Percentiles rank a stretch among this genome's conserved stretches.
Evolutionary conservation across 2,797 vertebrate species (phyloP).

Genomic region (Rhinatrema bivittatum): DNA sequence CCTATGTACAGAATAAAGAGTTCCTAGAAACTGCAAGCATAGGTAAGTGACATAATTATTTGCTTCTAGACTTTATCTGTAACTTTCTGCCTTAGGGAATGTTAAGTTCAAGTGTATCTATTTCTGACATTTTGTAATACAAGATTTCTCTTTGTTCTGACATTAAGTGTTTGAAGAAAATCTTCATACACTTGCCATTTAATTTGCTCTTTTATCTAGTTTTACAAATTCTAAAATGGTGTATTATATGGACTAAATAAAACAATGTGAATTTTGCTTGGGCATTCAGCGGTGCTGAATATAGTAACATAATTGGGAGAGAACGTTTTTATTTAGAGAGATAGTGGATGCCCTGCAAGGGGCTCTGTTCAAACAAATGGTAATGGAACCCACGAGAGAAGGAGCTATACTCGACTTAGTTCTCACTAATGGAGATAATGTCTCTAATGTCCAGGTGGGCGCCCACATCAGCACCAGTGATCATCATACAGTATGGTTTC

Average conservation of each 20-base stretch:
- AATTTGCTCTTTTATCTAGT: constrained; percentile 81
- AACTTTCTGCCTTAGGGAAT: constrained; percentile 67
- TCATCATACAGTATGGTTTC: no score
- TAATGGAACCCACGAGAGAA: no score
- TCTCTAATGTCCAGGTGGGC: no score
- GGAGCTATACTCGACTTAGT: no score
- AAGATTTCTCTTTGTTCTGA: constrained; percentile 57
- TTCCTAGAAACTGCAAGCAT: constrained; percentile 82
- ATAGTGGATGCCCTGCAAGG: no score
- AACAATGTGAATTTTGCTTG: constrained; percentile 87
- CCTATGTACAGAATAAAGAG: constrained; percentile 94
- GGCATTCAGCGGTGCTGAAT: no score
- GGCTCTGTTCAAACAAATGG: no score
- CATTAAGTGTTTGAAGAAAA: constrained; percentile 74
- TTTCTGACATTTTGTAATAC: constrained; percentile 83
- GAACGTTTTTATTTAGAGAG: no score
- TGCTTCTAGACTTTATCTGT: constrained; percentile 68
- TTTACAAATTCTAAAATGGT: constrained; percentile 67
- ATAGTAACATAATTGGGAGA: no score
- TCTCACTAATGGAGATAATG: no score
- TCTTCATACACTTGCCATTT: constrained; percentile 76
- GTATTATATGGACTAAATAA: constrained; percentile 92
- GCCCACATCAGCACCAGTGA: no score
- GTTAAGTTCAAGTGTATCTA: constrained; percentile 63
- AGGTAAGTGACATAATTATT: constrained; percentile 81